These are phyloP conservation scores for Ophonus ardosiacus DNA, from an alignment of 2,888 invertebrate species.

Conservation along the genomic window DNA sequence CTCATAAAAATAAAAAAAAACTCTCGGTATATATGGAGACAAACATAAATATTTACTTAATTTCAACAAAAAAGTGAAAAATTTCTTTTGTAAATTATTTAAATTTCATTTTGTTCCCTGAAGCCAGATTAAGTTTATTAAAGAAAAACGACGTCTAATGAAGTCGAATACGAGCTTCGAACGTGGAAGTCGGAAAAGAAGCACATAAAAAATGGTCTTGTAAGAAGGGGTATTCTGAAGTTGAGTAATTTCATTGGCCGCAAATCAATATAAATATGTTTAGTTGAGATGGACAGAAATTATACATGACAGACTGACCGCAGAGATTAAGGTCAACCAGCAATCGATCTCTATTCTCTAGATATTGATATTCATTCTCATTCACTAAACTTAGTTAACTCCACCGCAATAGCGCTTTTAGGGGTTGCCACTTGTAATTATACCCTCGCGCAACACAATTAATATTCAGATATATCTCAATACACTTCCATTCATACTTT, in stretches of 20 bases:
- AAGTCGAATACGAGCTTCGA: constrained; percentile 1
- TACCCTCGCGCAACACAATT: background rate
- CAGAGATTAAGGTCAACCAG: constrained; percentile 22
- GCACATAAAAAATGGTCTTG: constrained; percentile 30
- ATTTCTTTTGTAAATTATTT: constrained; percentile 27
- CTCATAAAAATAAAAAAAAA: too few relatives aligned
- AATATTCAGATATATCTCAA: background rate
- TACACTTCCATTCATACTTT: background rate
- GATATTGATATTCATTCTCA: background rate
- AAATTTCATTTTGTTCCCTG: constrained; percentile 28
- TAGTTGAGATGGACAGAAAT: constrained; percentile 20
- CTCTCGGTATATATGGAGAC: background rate
- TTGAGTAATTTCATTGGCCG: constrained; percentile 12
- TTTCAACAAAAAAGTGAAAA: background rate
- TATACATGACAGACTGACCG: constrained; percentile 37
- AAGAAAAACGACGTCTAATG: constrained; percentile 27
- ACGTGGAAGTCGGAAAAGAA: constrained; percentile 11
- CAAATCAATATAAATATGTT: constrained; percentile 28
- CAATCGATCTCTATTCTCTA: background rate
- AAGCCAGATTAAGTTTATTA: constrained; percentile 32
- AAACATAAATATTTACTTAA: background rate
- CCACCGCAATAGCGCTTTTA: background rate
- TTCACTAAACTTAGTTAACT: too few relatives aligned
- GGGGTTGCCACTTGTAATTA: background rate
- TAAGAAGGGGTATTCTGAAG: background rate